phyloP scores from a whole-genome alignment of 2,888 invertebrate species.

The Tridacna crocea region DNA sequence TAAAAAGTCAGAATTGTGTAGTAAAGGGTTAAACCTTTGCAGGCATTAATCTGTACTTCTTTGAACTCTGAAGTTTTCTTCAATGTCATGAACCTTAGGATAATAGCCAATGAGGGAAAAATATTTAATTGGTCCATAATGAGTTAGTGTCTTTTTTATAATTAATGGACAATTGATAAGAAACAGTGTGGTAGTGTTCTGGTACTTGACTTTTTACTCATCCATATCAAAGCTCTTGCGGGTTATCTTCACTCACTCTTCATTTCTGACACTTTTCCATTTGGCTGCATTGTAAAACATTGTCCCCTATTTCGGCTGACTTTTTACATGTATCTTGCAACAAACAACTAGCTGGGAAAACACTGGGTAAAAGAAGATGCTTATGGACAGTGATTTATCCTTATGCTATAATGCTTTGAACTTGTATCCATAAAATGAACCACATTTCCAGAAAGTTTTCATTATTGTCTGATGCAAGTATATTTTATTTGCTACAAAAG shows the following conservation, averaged over 20 bases:
- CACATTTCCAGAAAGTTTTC: too few species aligned
- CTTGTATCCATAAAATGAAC: too few species aligned
- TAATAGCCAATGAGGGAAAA: not conserved
- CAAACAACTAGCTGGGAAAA: not conserved
- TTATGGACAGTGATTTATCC: not conserved
- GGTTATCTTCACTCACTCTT: constrained; percentile 16
- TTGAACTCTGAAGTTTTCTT: too few species aligned
- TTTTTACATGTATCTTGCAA: too few species aligned
- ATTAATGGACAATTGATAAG: constrained; percentile 9
- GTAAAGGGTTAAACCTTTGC: not conserved
- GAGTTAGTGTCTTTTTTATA: constrained; percentile 20
- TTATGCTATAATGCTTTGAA: not conserved
- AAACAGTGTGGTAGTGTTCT: not conserved
- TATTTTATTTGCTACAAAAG: too few species aligned
- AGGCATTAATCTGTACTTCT: too few species aligned
- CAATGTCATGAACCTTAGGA: too few species aligned
- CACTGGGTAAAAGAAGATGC: not conserved
- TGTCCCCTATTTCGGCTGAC: too few species aligned
- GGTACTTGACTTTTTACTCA: constrained; percentile 3
- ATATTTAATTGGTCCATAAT: constrained; percentile 12
- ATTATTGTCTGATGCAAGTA: too few species aligned
- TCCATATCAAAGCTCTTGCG: not conserved
- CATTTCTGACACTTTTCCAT: constrained; percentile 1
- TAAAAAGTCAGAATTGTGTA: too few species aligned
- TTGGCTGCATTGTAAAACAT: not conserved